Conservation (phyloP, 2,888 invertebrate species). For the Pyrgus malvae region DNA sequence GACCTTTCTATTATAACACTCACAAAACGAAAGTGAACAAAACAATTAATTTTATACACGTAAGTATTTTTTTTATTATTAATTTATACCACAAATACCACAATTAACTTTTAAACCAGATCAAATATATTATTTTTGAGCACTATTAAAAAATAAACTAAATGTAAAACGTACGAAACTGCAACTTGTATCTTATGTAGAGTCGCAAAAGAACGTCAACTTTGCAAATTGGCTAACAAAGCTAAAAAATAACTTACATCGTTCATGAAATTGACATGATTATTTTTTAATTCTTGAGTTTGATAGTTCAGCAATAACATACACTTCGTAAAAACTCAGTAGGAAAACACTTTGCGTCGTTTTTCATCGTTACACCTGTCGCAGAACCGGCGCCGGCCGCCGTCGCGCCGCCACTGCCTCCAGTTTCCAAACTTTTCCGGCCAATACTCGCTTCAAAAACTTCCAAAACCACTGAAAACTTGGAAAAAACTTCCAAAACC, state of each 20-base stretch:
- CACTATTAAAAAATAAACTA: no score
- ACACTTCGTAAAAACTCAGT: background rate
- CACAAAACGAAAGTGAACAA: no score
- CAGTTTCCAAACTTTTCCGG: conserved; percentile 55
- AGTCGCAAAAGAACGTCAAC: background rate
- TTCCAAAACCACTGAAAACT: conserved; percentile 36
- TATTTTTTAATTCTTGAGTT: background rate
- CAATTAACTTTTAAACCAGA: no score
- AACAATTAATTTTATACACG: no score
- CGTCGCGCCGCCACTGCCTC: conserved; percentile 63
- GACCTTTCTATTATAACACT: no score
- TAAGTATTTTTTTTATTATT: no score
- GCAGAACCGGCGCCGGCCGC: conserved; percentile 64
- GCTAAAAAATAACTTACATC: background rate
- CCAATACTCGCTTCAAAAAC: conserved; percentile 49
- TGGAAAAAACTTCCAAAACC: conserved; percentile 23
- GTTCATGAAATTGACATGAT: background rate
- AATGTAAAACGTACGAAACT: no score
- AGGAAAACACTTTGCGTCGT: background rate
- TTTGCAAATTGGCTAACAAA: background rate
- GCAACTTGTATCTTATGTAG: no score
- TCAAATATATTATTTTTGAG: no score
- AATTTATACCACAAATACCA: no score
- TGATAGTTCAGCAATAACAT: background rate
- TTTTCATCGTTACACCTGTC: conserved; percentile 24